Evolutionary conservation across 1,140 invertebrate genomes (phyloP), one percentile per base, ranked within the genome.

Genomic region (Papilio dardanus): DNA sequence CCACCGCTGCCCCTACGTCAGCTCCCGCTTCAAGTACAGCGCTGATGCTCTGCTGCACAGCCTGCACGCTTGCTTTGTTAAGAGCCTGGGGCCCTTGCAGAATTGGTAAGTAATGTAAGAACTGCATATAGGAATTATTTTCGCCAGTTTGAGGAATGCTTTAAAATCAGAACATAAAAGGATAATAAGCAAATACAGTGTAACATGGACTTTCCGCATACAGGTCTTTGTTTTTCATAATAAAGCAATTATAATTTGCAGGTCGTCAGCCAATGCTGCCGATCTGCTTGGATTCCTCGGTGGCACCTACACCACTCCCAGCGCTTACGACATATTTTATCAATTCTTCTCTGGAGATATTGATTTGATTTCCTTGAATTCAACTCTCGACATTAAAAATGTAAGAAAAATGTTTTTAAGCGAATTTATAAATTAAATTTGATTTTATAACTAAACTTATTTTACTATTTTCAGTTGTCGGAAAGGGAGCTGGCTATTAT

Each of bases 11-110:
- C 91, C 89, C 0, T 92, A 74, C 5, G 46, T 65, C 10, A 76
- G 31, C 30, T 71, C 71, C 8, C 79, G 74, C 21, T 83, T 84
- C 74, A 77, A 66, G 50, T 91, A 90, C 68, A 83, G 79, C 37
- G 81, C 90, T 0, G 81, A 83, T 37, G 82, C 82, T 28, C 71
- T 91, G 8, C 76, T 92, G 37, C 77, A 86, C 8, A 88, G 79
- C 68, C 76, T 90, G 2, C 83, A 87, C 46, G 77, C 81, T 0
- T 76, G 80, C 1, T 88, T 83, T 33, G 79, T 84, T 37, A 82
- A 78, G 74, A 80, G 62, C 24, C 8, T 54, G 7, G 50, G 50
- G 5, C 19, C 50, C 7, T 10, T 21, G 19, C 50, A 54, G n/a
- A 54, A 54, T 54, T 54, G 50, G 50, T 54, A 12, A 54, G 19